These are phyloP conservation scores for Trissolcus japonicus DNA, from an alignment of 2,888 invertebrate genomes.

Conservation along the genomic window DNA sequence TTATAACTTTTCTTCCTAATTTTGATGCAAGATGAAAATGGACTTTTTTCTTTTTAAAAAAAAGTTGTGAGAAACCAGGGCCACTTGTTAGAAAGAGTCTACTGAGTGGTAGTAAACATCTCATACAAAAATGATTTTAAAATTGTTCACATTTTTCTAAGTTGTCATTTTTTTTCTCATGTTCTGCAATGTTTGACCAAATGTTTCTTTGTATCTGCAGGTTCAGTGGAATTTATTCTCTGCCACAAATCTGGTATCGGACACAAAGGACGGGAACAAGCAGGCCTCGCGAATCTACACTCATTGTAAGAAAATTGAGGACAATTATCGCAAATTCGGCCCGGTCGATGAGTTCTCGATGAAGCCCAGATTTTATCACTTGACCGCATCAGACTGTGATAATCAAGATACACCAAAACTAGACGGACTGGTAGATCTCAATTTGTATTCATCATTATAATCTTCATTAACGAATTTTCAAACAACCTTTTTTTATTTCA, in stretches of 20 bases:
- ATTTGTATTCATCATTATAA: neutral
- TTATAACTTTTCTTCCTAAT: slow-evolving; percentile 16
- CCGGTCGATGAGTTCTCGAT: slow-evolving; percentile 83
- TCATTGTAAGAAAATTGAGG: slow-evolving; percentile 86
- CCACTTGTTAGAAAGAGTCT: slow-evolving; percentile 71
- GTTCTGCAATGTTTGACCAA: neutral
- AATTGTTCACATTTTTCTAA: neutral
- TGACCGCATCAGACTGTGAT: slow-evolving; percentile 86
- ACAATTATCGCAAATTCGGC: slow-evolving; percentile 82
- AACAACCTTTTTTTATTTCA: slow-evolving; percentile 14
- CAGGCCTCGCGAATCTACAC: slow-evolving; percentile 81
- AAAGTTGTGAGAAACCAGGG: slow-evolving; percentile 72
- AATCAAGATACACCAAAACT: slow-evolving; percentile 92
- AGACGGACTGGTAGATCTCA: slow-evolving; percentile 81
- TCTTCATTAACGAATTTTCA: neutral
- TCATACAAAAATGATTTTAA: slow-evolving; percentile 64
- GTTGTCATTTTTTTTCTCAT: neutral
- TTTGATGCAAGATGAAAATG: slow-evolving; percentile 70
- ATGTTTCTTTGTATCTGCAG: slow-evolving; percentile 67
- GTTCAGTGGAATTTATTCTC: slow-evolving; percentile 89
- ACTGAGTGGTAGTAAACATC: slow-evolving; percentile 74
- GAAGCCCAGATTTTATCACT: slow-evolving; percentile 93
- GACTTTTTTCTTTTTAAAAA: slow-evolving; percentile 41
- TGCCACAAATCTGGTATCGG: slow-evolving; percentile 80
- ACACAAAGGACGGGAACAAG: slow-evolving; percentile 78